Conservation (phyloP, 2,888 invertebrate species). For the Drosophila lacicola region DNA sequence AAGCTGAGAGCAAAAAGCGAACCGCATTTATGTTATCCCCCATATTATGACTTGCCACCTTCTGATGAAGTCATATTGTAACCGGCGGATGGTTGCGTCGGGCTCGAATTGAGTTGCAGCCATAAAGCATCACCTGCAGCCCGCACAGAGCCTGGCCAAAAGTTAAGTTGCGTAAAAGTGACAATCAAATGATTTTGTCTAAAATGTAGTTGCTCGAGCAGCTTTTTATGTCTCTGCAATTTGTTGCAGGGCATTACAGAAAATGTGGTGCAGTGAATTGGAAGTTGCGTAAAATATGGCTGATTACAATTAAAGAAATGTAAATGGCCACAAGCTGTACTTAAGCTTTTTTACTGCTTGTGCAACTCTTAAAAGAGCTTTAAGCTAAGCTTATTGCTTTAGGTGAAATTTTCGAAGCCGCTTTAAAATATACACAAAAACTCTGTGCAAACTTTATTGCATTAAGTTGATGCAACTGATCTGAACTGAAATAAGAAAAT, state of each 20-base stretch:
- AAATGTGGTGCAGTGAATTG: constrained; percentile 13
- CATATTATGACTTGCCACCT: constrained; percentile 34
- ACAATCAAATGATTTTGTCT: constrained; percentile 28
- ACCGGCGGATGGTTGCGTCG: not conserved
- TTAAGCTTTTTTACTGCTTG: not conserved
- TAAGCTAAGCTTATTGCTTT: too few relatives aligned
- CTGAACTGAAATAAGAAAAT: too few relatives aligned
- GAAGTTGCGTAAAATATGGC: not conserved
- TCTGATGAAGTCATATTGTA: constrained; percentile 7
- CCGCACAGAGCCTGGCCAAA: not conserved
- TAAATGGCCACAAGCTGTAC: not conserved
- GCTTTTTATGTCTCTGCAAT: constrained; percentile 13
- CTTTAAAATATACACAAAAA: too few relatives aligned
- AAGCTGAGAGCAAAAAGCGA: constrained; percentile 56
- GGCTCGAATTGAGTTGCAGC: constrained; percentile 30
- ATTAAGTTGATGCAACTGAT: too few relatives aligned
- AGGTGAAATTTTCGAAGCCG: too few relatives aligned
- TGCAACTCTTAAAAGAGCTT: not conserved
- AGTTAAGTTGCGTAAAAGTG: constrained; percentile 52
- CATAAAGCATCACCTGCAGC: constrained; percentile 19
- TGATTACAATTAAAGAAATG: not conserved
- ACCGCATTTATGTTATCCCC: constrained; percentile 45
- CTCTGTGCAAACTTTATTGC: too few relatives aligned
- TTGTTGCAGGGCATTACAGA: constrained; percentile 23
- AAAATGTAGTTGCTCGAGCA: constrained; percentile 9